Base-by-base conservation (phyloP, 1,140 invertebrate genomes). In the Littorina saxatilis region DNA sequence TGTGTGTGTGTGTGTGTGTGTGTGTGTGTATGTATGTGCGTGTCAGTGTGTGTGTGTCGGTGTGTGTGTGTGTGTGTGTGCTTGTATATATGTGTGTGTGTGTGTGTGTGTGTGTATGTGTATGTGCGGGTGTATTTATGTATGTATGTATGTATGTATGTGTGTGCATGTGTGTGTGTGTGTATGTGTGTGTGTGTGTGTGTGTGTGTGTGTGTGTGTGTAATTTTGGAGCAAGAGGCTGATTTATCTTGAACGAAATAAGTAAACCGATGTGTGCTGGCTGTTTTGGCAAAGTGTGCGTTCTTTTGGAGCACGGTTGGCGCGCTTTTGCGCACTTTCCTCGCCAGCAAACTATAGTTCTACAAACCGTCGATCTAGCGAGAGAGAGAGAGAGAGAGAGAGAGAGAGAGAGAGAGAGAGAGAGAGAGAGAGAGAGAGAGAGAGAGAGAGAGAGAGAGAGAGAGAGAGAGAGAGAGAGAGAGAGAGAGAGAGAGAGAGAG, bases 81-180 rank as follows among this genome's bases (percentile, higher is more conserved):
- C n/a, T n/a, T n/a, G n/a, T n/a, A n/a, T n/a, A n/a, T n/a, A n/a
- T n/a, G n/a, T n/a, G n/a, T n/a, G 63, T 15, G 63, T 37, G 35
- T 17, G 17, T 2, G 0, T 58, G 52, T 58, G 52, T 58, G 52
- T 58, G 52, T n/a, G 63, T 9, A 29, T 66, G 63, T 70, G 32
- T 70, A 37, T 47, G 66, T 39, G 66, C 39, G n/a, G n/a, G n/a
- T n/a, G n/a, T n/a, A n/a, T n/a, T n/a, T n/a, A n/a, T n/a, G n/a
- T n/a, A n/a, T n/a, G 66, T 37, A 37, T 70, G 66, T 70, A 2
- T 70, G 66, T 70, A 11, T 70, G 66, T 70, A 23, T 70, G 66
- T n/a, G 5, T n/a, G 2, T n/a, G 68, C 0, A 27, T 1, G 63
- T 3, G 3, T 58, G 17, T n/a, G 1, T 58, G 52, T 58, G 17